Conservation (phyloP, 2,888 invertebrate genomes). For the Clivina fossor region DNA sequence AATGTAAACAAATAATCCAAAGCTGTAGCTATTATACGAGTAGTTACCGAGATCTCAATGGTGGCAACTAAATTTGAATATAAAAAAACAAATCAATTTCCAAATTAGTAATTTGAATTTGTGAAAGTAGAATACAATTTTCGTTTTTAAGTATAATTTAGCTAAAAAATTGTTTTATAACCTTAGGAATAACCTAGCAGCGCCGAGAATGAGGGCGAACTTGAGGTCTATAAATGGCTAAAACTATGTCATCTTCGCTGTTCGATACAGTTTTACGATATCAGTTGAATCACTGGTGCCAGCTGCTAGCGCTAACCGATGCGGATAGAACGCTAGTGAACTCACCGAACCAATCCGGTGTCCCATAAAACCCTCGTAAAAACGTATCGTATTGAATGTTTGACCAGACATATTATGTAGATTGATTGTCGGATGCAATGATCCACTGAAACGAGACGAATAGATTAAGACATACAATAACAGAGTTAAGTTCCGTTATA, state of each 20-base stretch:
- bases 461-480: too few relatives aligned
- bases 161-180: too few relatives aligned
- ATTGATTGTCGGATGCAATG: conserved; percentile 76
- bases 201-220: conserved; percentile 50
- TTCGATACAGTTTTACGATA: conserved; percentile 76
- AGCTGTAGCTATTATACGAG: too few relatives aligned
- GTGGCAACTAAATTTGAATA: too few relatives aligned
- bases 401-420: conserved; percentile 74
- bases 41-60: too few relatives aligned
- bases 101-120: too few relatives aligned
- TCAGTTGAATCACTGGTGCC: conserved; percentile 85
- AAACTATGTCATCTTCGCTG: conserved; percentile 69
- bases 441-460: conserved; percentile 73
- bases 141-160: too few relatives aligned
- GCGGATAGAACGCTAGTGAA: conserved; percentile 88
- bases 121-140: too few relatives aligned
- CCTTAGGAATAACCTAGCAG: conserved; percentile 45
- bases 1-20: too few relatives aligned
- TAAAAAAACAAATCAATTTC: too few relatives aligned
- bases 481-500: too few relatives aligned
- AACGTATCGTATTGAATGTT: conserved; percentile 76
- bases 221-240: conserved; percentile 52
- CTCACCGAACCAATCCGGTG: conserved; percentile 85
- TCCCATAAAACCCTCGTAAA: conserved; percentile 90
- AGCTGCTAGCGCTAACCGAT: conserved; percentile 80